Evolutionary conservation across 2,888 invertebrate genomes (phyloP), one percentile per base, ranked within the genome.

Genomic region (Pterostichus niger): DNA sequence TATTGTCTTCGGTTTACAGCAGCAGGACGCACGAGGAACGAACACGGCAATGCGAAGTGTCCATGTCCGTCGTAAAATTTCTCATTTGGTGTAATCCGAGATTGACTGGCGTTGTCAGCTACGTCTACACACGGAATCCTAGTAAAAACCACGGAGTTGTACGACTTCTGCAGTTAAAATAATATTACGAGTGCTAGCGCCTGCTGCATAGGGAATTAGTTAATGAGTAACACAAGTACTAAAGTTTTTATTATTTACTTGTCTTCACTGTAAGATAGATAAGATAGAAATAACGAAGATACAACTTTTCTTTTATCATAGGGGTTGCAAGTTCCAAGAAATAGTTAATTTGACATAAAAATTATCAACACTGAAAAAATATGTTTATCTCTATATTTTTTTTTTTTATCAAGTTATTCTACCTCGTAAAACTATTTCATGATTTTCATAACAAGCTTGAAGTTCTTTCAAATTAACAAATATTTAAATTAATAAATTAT

Each of bases 11-110:
- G 64, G 64, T 68, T 80, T 68, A 80, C 80, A 17, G 54, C 59
- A 13, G 40, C 46, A 40, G 46, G 64, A 52, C 33, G 35, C 46
- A 44, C 13, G 15, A 24, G 24, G 24, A 24, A 24, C 24, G 24
- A 24, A 3, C 24, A 24, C 24, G 24, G 24, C 24, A 24, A 24
- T 1, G 24, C 24, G 24, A 59, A 24, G 35, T 40, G 40, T 40
- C 40, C 59, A 11, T 77, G 56, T 78, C 33, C 68, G 68, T 68
- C 52, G 64, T 80, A 80, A 80, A 80, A 64, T 80, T 80, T 68
- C 64, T 80, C 80, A 80, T 68, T 80, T 79, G 78, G 61, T 46
- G 77, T 77, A 77, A 77, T 77, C 77, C 77, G 59, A 77, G 56
- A 77, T 56, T 59, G 77, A 40, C 40, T 79, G 61, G 61, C 46